Evolutionary conservation across 2,113 vertebrate species (phyloP).

Genomic region (Xenopus tropicalis): UCB_Xtro_10.0 CM004450.2:54031001-54031500

Average conservation of each 20-base stretch:
- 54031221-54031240: neutral
- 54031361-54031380: constrained; percentile 32
- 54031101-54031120: no score
- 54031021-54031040: no score
- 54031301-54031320: neutral
- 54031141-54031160: neutral
- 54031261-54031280: constrained; percentile 6
- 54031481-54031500: constrained; percentile 15
- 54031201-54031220: neutral
- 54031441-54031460: constrained; percentile 23
- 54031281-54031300: neutral
- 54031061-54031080: no score
- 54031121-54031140: neutral
- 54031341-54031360: neutral
- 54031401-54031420: constrained; percentile 34
- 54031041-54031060: no score
- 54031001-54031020: no score
- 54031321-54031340: neutral
- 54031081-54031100: no score
- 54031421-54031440: constrained; percentile 28
- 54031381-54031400: constrained; percentile 12
- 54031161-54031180: neutral
- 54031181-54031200: neutral
- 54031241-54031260: neutral
- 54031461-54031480: constrained; percentile 36